Percentiles rank a stretch among this genome's conserved stretches.
These are phyloP conservation scores for Pipistrellus pygmaeus DNA, from an alignment of 2,797 vertebrate genomes.

Conservation along the genomic window DNA sequence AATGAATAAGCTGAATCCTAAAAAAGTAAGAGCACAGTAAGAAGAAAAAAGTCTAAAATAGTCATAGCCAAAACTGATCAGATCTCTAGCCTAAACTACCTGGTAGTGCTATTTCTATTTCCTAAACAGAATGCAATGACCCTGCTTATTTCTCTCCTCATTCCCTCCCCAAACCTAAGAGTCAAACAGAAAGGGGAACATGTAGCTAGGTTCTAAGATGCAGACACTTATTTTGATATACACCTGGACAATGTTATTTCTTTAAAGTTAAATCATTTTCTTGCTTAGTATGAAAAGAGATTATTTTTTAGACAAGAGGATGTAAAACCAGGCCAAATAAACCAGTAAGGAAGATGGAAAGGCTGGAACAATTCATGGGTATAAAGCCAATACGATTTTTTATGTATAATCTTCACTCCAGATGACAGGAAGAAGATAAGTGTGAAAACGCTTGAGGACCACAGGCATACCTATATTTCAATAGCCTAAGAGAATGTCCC, in stretches of 20 bases:
- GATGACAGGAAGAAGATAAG: neutral
- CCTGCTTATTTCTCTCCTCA: neutral
- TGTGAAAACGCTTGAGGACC: neutral
- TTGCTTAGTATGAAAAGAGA: neutral
- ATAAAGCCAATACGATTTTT: neutral
- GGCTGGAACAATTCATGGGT: neutral
- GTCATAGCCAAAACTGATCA: neutral
- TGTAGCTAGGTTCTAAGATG: neutral
- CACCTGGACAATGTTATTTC: neutral
- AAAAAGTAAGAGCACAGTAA: neutral
- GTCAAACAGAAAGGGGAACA: neutral
- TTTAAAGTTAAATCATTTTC: conserved; percentile 43
- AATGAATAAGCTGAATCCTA: neutral
- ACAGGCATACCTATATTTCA: neutral
- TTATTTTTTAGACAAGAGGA: neutral
- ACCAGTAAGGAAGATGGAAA: neutral
- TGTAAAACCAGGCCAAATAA: conserved; percentile 46
- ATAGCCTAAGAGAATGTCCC: conserved; percentile 50
- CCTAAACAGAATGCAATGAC: neutral
- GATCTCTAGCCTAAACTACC: neutral
- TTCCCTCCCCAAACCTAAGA: neutral
- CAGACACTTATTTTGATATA: neutral
- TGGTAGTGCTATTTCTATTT: neutral
- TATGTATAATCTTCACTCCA: neutral
- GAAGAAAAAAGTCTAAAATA: neutral